These are phyloP conservation scores for Corythaeola cristata DNA, from an alignment of 2,113 vertebrate species.

Conservation along the genomic window DNA sequence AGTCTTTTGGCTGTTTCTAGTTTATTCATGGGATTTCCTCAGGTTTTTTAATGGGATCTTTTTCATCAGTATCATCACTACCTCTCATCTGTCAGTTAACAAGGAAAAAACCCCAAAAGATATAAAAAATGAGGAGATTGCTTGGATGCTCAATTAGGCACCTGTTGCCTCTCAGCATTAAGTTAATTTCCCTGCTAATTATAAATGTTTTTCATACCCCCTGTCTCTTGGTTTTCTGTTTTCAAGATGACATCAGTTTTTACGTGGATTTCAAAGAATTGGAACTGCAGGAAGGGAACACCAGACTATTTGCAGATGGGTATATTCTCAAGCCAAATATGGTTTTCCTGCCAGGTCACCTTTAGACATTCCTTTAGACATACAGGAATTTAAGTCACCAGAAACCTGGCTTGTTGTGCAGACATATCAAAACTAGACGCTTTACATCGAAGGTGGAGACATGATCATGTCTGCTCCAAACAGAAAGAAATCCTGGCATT, in stretches of 20 bases:
- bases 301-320: background rate
- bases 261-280: background rate
- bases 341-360: background rate
- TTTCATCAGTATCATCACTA: conserved; percentile 6
- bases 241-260: background rate
- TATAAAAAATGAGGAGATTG: conserved; percentile 20
- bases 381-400: background rate
- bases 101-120: background rate
- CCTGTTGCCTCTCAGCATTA: conserved; percentile 64
- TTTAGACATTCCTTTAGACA: background rate
- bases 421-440: background rate
- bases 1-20: background rate
- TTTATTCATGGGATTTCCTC: conserved; percentile 6
- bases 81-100: conserved; percentile 13
- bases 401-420: background rate
- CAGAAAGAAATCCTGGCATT: background rate
- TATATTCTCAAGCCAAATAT: background rate
- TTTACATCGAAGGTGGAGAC: background rate
- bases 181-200: conserved; percentile 55
- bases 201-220: background rate
- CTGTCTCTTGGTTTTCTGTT: background rate
- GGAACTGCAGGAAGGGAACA: background rate
- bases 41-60: background rate
- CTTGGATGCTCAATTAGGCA: conserved; percentile 45
- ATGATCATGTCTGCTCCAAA: rapidly evolving